Evolutionary conservation across 2,113 vertebrate species (phyloP).

Genomic region (Notiomystis cincta): DNA sequence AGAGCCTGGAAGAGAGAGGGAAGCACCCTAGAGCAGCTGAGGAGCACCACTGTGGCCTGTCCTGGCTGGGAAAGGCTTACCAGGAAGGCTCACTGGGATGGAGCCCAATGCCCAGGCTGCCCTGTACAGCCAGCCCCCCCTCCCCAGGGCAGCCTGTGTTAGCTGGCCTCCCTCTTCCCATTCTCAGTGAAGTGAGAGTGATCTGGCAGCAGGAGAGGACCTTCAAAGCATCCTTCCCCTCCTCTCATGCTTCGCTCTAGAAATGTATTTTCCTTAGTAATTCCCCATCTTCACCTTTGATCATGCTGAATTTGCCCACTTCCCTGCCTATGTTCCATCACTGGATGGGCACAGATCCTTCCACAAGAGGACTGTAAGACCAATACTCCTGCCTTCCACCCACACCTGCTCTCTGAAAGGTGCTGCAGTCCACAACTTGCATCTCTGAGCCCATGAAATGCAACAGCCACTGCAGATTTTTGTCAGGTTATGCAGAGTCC

Average conservation of each 20-base stretch:
- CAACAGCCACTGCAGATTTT: background rate
- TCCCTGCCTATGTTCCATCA: background rate
- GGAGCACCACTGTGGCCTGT: background rate
- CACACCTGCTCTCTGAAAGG: background rate
- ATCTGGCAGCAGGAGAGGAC: background rate
- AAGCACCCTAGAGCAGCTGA: conserved; percentile 23
- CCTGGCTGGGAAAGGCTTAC: background rate
- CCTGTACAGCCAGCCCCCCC: background rate
- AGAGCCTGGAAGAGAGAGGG: conserved; percentile 81
- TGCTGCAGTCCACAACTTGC: background rate
- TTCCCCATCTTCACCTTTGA: background rate
- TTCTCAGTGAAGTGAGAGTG: fast-evolving
- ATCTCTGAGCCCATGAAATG: background rate
- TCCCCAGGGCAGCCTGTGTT: background rate
- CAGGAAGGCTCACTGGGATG: background rate
- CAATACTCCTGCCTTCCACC: background rate
- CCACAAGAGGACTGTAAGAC: background rate
- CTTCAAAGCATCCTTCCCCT: background rate
- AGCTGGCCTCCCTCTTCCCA: background rate
- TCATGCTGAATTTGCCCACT: background rate
- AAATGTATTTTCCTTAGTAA: background rate
- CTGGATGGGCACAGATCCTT: background rate
- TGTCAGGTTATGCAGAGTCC: background rate
- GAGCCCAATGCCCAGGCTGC: background rate
- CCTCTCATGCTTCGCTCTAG: background rate